Evolutionary conservation across 2,113 vertebrate genomes (phyloP).

Genomic region (Thamnophis sirtalis): DNA sequence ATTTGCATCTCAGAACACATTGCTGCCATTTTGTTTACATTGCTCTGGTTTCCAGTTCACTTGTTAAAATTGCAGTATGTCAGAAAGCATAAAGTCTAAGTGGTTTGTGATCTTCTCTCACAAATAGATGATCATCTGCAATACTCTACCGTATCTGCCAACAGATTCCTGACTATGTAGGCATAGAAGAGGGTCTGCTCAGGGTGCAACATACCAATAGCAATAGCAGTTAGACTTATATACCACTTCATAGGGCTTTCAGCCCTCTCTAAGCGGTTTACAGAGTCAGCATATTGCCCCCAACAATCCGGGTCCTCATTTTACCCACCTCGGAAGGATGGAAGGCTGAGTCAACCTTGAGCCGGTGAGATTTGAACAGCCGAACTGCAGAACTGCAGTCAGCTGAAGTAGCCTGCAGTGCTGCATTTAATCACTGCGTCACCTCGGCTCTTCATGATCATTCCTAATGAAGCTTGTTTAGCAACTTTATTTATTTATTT

Average conservation of each 20-base stretch:
- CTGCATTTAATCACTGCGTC: no score
- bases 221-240: no score
- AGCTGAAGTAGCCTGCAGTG: no score
- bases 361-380: no score
- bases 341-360: no score
- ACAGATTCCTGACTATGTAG: not conserved
- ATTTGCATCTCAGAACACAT: not conserved
- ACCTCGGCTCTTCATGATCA: no score
- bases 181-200: not conserved
- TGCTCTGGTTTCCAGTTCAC: not conserved
- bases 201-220: not conserved
- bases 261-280: no score
- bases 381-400: no score
- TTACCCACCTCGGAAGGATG: no score
- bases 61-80: not conserved
- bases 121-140: not conserved
- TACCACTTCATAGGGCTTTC: no score
- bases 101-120: not conserved
- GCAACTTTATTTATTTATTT: not conserved
- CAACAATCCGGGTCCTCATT: no score
- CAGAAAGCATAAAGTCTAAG: not conserved
- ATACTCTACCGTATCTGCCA: not conserved
- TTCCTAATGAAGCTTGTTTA: not conserved
- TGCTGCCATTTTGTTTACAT: not conserved
- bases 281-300: no score